Percentiles rank a stretch among this genome's conserved stretches.
phyloP scores from a whole-genome alignment of 2,797 vertebrate genomes.

The Dipus sagitta region DNA sequence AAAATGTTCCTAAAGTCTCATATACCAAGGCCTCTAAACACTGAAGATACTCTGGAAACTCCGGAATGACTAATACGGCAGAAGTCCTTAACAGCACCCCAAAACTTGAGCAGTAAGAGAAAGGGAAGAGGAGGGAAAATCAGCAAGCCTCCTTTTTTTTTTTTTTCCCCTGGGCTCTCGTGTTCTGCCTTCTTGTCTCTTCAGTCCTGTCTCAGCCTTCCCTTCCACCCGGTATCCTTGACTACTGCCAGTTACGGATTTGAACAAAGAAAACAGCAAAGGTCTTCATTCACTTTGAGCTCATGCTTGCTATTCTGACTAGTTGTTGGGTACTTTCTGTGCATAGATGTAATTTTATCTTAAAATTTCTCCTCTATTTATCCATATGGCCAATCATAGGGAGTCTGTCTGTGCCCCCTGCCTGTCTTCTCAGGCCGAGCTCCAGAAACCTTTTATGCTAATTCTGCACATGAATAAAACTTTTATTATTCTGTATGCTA shows the following conservation, averaged over 20 bases:
- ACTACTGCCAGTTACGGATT: not conserved
- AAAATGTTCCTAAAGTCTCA: not conserved
- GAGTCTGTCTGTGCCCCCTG: not conserved
- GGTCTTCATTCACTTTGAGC: not conserved
- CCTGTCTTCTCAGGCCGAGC: not conserved
- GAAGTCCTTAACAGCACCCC: not conserved
- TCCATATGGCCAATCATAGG: not conserved
- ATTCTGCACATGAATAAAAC: not conserved
- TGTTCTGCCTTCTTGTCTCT: not conserved
- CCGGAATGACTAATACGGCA: not conserved
- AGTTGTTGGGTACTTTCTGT: not conserved
- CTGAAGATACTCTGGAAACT: not conserved
- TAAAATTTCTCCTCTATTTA: not conserved
- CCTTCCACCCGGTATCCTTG: not conserved
- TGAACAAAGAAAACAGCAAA: too few relatives aligned
- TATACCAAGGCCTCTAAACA: not conserved
- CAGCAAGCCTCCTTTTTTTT: not conserved
- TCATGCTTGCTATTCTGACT: not conserved
- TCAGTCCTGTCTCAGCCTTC: not conserved
- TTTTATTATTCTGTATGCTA: not conserved
- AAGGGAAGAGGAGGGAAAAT: not conserved
- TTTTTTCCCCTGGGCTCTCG: not conserved
- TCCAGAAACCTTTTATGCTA: not conserved
- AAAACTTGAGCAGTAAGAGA: not conserved
- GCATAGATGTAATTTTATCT: not conserved